Conservation (phyloP, 2,797 vertebrate genomes). For the Poecilia gillii region DNA sequence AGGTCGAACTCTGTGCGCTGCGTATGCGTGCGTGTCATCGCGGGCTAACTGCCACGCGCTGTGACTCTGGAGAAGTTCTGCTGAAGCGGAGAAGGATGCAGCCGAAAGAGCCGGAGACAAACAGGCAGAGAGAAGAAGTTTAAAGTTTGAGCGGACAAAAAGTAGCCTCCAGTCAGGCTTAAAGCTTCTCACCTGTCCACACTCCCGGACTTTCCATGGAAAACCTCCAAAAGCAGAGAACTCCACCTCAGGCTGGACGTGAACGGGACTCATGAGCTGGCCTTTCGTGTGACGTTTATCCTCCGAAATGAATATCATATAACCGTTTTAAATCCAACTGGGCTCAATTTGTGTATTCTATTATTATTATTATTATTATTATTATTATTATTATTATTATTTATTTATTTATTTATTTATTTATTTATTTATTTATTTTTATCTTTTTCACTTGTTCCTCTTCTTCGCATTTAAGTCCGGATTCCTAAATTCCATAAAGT, state of each 20-base stretch:
- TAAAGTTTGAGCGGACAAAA: constrained; percentile 36
- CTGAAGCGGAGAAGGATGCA: constrained; percentile 31
- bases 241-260: constrained; percentile 24
- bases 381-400: not conserved
- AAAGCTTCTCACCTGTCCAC: not conserved
- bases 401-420: not conserved
- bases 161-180: not conserved
- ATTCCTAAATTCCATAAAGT: constrained; percentile 9
- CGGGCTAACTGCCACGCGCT: not conserved
- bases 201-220: constrained; percentile 30
- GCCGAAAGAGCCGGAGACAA: constrained; percentile 9
- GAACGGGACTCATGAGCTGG: constrained; percentile 25
- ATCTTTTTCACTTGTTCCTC: not conserved
- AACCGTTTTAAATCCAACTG: not conserved
- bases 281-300: not conserved
- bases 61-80: constrained; percentile 19
- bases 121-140: constrained; percentile 21
- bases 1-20: not conserved
- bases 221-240: constrained; percentile 30
- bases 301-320: not conserved
- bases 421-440: not conserved
- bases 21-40: not conserved
- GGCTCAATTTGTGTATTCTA: not conserved
- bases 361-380: not conserved
- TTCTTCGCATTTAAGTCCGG: constrained; percentile 20